A percentile compares a stretch with the other conserved stretches of the same genome.
Conservation (phyloP, 1,140 invertebrate genomes). For the Globodera rostochiensis region DNA sequence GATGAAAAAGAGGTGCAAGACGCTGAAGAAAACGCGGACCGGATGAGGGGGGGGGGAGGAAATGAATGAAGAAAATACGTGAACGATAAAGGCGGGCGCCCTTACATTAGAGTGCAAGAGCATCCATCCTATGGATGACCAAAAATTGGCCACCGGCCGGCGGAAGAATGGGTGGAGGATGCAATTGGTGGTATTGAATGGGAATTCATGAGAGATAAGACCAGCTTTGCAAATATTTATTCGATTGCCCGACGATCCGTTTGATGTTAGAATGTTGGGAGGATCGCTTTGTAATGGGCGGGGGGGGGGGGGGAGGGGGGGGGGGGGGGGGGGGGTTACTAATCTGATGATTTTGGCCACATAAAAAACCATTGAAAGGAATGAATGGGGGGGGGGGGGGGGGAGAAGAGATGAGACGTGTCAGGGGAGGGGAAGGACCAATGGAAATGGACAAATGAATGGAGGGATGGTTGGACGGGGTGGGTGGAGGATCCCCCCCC, state of each 20-base stretch:
- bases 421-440: neutral
- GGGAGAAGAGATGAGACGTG: neutral
- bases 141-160: neutral
- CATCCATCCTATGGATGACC: neutral
- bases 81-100: neutral
- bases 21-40: neutral
- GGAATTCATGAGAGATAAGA: neutral
- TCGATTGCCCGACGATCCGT: neutral
- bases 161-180: neutral
- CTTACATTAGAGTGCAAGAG: neutral
- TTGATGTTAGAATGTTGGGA: neutral
- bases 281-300: too few relatives aligned
- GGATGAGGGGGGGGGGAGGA: neutral
- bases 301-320: too few relatives aligned
- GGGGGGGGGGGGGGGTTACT: neutral
- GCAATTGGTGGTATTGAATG: neutral
- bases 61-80: neutral
- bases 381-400: neutral
- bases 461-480: neutral
- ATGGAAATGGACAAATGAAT: neutral
- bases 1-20: neutral
- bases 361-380: neutral
- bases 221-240: constrained; percentile 2
- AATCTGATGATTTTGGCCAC: constrained; percentile 1
- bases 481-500: neutral